Evolutionary conservation across 2,797 vertebrate species (phyloP), one percentile per base, ranked within the genome.

Genomic region (Glyptemys insculpta): DNA sequence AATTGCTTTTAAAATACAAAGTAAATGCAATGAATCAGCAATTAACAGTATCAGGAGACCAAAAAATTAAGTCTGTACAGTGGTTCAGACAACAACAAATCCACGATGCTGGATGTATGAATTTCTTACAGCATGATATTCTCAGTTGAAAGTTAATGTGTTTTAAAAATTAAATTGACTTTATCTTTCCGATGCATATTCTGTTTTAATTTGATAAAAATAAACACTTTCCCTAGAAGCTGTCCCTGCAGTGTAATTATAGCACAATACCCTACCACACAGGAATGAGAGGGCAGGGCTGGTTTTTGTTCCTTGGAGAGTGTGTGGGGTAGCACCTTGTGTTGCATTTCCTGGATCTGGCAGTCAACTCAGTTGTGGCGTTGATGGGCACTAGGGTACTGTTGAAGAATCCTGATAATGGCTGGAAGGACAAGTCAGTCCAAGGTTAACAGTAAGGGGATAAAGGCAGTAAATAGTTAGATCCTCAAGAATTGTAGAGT

Each of bases 101-200:
- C 25, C 41, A 29, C 41, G 47, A 41, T 47, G 72, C 72, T 47
- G 44, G 23, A 8, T 68, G 14, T 29, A 4, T 29, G 23, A 12
- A 76, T 47, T 27, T 76, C 72, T 47, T 76, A 15, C 41, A 47
- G 7, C 16, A 14, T 29, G 12, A 76, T 4, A 29, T 25, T 47
- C 41, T 47, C 23, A 44, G 72, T 8, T 27, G 23, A 47, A 47
- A 54, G 54, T 54, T 54, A 25, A 76, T 6, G 5, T 27, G 14
- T 7, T 14, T 44, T 76, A 47, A 29, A 25, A 47, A 27, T 47
- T 76, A 47, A 47, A 47, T 47, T 76, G 23, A 76, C 37, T 14
- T 44, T 47, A n/a, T n/a, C 62, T 68, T 68, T 68, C 12, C 3
- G 1, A 49, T 6, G 23, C 37, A 53, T 0, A 0, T 59, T 7